Percentiles rank a stretch among this genome's conserved stretches.
These are phyloP conservation scores for Goniozus legneri DNA, from an alignment of 1,140 invertebrate species.

Conservation along the genomic window DNA sequence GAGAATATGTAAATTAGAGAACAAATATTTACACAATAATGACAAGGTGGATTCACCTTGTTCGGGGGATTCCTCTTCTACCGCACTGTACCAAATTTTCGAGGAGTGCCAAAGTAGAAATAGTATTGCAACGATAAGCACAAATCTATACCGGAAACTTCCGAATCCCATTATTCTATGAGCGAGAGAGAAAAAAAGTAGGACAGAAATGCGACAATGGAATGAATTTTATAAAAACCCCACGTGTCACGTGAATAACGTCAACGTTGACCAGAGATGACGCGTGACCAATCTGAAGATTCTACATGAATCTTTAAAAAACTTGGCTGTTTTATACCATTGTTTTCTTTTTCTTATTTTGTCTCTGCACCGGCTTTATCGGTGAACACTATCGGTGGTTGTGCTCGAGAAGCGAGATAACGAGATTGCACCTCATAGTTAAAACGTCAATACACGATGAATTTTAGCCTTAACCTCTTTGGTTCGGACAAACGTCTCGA, in stretches of 20 bases:
- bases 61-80: conserved; percentile 4
- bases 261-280: background rate
- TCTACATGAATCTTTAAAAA: too few species aligned
- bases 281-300: background rate
- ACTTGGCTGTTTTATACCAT: too few species aligned
- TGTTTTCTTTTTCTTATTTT: too few species aligned
- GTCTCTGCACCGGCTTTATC: too few species aligned
- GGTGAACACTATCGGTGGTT: too few species aligned
- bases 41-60: conserved; percentile 14
- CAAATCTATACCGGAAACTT: conserved; percentile 26
- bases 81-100: conserved; percentile 23
- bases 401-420: too few species aligned
- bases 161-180: conserved; percentile 25
- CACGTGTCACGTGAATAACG: background rate
- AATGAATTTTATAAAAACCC: background rate
- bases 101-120: conserved; percentile 33
- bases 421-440: too few species aligned
- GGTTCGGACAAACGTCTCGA: too few species aligned
- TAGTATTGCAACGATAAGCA: conserved; percentile 15
- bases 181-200: background rate
- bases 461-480: too few species aligned
- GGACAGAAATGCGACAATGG: background rate
- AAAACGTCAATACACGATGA: too few species aligned
- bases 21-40: background rate
- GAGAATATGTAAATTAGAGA: too few species aligned